Conservation (phyloP, 2,113 vertebrate genomes). For the Antechinus flavipes region DNA sequence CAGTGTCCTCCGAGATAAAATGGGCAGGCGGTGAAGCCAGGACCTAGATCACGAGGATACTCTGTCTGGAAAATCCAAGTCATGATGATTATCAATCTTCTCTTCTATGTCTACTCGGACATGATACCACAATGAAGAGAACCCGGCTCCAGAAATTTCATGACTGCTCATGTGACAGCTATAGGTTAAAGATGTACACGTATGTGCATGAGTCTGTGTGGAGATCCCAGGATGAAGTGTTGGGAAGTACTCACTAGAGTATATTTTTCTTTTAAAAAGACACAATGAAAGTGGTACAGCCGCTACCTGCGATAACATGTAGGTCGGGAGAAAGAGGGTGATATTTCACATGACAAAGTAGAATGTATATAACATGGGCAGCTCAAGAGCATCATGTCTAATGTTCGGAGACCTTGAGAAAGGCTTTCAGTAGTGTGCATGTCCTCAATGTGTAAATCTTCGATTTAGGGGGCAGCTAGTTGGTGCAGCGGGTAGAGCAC, state of each 20-base stretch:
- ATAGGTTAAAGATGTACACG: neutral
- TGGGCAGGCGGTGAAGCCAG: neutral
- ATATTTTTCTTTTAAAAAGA: neutral
- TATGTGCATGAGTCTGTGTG: neutral
- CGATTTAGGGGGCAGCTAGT: no score
- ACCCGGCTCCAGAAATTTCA: neutral
- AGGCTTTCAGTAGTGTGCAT: neutral
- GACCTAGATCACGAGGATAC: neutral
- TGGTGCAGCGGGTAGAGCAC: no score
- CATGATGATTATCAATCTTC: neutral
- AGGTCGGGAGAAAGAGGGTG: neutral
- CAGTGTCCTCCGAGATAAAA: neutral
- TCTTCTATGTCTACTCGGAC: neutral
- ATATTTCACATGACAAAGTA: neutral
- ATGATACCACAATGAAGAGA: neutral
- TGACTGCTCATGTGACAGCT: neutral
- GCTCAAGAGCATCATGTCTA: neutral
- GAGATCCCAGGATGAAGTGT: neutral
- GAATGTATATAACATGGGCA: neutral
- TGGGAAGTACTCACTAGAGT: neutral
- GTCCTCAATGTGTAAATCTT: neutral
- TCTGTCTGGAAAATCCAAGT: neutral
- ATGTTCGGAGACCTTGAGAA: neutral
- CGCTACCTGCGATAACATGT: neutral
- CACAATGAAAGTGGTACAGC: neutral